These are phyloP conservation scores for Eidolon helvum DNA, from an alignment of 2,113 vertebrate species.

Conservation along the genomic window DNA sequence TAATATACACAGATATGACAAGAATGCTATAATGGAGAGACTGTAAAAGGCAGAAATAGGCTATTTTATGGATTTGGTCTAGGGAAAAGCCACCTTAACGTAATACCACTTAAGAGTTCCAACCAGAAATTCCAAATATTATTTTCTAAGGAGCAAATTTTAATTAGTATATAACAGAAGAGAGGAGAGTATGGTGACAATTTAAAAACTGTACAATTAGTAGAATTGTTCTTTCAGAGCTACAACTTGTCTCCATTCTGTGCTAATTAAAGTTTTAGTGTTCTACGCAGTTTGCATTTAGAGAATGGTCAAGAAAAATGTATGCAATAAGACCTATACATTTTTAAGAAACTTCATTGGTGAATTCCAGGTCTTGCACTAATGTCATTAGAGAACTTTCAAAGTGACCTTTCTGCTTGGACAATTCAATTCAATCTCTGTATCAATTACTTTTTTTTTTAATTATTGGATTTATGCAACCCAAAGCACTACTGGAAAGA, in stretches of 20 bases:
- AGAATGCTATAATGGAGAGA: slow-evolving; percentile 41
- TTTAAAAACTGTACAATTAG: neutral
- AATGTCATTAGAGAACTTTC: slow-evolving; percentile 9
- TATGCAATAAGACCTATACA: neutral
- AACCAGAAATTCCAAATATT: neutral
- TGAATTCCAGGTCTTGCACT: neutral
- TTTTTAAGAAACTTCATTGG: neutral
- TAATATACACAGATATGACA: neutral
- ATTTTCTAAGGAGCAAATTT: neutral
- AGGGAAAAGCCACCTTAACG: neutral
- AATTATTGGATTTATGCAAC: neutral
- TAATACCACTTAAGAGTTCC: neutral
- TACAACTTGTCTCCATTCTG: neutral
- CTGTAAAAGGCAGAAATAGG: slow-evolving; percentile 20
- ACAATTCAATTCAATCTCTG: neutral
- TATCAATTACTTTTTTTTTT: slow-evolving; percentile 18
- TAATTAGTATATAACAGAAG: neutral
- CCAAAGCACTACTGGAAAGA: neutral
- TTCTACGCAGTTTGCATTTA: neutral
- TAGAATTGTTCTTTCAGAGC: neutral
- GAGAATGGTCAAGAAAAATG: slow-evolving; percentile 16
- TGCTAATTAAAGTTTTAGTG: slow-evolving; percentile 31
- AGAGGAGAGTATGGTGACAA: neutral
- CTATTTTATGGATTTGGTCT: neutral
- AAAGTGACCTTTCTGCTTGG: neutral